Conservation (phyloP, 2,888 invertebrate species). For the Ferrisia virgata region DNA sequence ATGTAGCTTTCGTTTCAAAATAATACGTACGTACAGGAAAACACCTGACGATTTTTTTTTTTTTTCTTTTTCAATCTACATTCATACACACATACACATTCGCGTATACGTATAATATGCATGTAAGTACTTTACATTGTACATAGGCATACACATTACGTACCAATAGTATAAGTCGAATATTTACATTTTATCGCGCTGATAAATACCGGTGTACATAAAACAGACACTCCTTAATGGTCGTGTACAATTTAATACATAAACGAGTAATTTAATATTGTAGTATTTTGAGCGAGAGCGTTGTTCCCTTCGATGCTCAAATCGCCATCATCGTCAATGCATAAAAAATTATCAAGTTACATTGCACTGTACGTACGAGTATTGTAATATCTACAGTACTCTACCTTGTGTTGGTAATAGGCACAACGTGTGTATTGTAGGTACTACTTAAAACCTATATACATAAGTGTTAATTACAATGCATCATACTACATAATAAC, state of each 20-base stretch:
- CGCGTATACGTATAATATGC: neutral
- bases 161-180: neutral
- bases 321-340: neutral
- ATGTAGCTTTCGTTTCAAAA: neutral
- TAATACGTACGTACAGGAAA: neutral
- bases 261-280: neutral
- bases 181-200: neutral
- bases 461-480: too few species aligned
- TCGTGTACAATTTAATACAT: neutral
- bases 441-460: too few species aligned
- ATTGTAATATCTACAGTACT: too few species aligned
- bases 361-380: neutral
- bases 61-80: neutral
- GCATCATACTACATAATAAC: too few species aligned
- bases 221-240: neutral
- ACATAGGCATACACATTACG: too few species aligned
- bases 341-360: neutral
- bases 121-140: too few species aligned
- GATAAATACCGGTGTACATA: neutral
- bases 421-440: too few species aligned
- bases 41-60: conserved; percentile 8
- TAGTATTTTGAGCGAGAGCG: neutral
- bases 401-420: too few species aligned
- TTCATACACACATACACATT: neutral
- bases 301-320: neutral